Evolutionary conservation across 2,797 vertebrate species (phyloP), one percentile per base, ranked within the genome.

Genomic region (Acanthurus leucopareius): DNA sequence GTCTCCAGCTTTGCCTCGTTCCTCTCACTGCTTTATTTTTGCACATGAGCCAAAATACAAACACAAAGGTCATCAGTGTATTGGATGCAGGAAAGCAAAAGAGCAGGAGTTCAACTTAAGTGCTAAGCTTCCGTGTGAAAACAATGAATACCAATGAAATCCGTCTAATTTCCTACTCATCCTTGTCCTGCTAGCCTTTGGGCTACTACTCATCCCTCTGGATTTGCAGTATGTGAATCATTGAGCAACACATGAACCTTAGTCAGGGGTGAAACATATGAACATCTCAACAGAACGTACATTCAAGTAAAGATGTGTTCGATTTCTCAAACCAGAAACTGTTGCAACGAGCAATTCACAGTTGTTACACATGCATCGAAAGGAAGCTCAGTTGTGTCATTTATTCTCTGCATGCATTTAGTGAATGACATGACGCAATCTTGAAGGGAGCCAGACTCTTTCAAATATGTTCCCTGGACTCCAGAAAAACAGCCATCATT

Each of bases 131-230:
- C 28, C 38, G 13, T 1, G 5, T 68, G 44, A 61, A 69, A 78
- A 64, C 16, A 38, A 49, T 76, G 45, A 76, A 83, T 75, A 73
- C 9, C 52, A 80, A 74, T 67, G 9, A 76, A 57, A 38, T 66
- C 14, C 63, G 7, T 22, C 5, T 7, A 56, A 22, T n/a, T 35
- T 38, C 20, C 5, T 1, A 9, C 3, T 25, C 7, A 0, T 74
- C 6, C 11, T 28, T 38, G 51, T 13, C 28, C 19, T 38, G 2
- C 7, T 32, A 51, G 51, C 53, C 51, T 71, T 28, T 17, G 10
- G 40, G 7, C 28, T 40, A 7, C 6, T 8, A 38, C 51, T 52
- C 38, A 53, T 49, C 25, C 3, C 6, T 28, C 1, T 56, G 9
- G 49, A 22, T 53, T 13, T 49, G 15, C 22, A 40, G 51, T 25